These are phyloP conservation scores for Archegozetes longisetosus DNA, from an alignment of 1,140 invertebrate species.

Conservation along the genomic window DNA sequence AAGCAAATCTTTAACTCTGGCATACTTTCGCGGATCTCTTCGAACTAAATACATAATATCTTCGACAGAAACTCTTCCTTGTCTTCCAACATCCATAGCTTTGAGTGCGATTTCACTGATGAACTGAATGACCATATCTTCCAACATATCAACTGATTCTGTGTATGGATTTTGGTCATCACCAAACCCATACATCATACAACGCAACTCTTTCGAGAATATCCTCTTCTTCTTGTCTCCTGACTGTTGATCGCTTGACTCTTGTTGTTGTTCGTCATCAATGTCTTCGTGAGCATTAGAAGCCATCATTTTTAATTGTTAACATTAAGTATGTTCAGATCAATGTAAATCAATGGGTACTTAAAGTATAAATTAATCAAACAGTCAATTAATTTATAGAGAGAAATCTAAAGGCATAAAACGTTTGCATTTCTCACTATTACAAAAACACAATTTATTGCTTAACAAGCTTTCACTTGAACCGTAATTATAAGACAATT, in stretches of 20 bases:
- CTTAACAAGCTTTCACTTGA: not conserved
- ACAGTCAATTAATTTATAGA: too few species aligned
- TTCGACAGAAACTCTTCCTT: constrained; percentile 87
- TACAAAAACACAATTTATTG: not conserved
- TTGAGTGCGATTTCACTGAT: constrained; percentile 82
- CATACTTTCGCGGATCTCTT: constrained; percentile 91
- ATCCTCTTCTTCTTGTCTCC: constrained; percentile 32
- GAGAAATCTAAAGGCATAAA: not conserved
- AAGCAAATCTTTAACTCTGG: constrained; percentile 89
- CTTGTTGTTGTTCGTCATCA: not conserved
- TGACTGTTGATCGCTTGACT: not conserved
- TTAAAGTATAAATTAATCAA: not conserved
- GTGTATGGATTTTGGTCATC: constrained; percentile 98
- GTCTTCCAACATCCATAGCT: constrained; percentile 93
- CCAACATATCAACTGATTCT: constrained; percentile 91
- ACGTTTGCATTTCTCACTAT: not conserved
- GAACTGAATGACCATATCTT: constrained; percentile 95
- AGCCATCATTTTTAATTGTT: not conserved
- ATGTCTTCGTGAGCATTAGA: not conserved
- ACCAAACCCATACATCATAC: constrained; percentile 99
- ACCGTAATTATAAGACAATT: not conserved
- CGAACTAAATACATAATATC: constrained; percentile 96
- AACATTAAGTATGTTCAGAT: not conserved
- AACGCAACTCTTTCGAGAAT: constrained; percentile 43
- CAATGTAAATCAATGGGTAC: not conserved